Evolutionary conservation across 2,888 invertebrate genomes (phyloP).

Genomic region (Cephus pygmeus): DNA sequence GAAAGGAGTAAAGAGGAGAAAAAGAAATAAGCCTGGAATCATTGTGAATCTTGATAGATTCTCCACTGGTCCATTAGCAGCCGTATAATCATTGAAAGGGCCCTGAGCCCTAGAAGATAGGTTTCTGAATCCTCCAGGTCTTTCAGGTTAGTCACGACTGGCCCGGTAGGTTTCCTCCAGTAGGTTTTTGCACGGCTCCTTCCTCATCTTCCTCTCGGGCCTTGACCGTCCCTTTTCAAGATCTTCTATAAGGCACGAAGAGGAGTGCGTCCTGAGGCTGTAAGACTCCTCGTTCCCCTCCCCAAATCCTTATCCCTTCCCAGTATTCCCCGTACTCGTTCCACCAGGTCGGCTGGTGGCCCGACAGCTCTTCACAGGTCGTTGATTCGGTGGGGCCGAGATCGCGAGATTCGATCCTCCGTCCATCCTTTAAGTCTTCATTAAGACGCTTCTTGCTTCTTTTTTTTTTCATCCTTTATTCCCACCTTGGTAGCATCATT

Average conservation of each 20-base stretch:
- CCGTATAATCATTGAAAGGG: background rate
- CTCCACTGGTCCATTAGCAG: background rate
- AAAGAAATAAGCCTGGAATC: background rate
- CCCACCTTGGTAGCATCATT: conserved; percentile 18
- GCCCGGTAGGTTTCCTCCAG: conserved; percentile 6
- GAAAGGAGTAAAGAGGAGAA: background rate
- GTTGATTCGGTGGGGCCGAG: conserved; percentile 11
- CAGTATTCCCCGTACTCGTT: background rate
- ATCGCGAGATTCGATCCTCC: conserved; percentile 9
- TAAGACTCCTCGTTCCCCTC: background rate
- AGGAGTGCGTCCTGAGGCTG: background rate
- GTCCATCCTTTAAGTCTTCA: conserved; percentile 28
- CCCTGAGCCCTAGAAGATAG: background rate
- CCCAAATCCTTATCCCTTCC: background rate
- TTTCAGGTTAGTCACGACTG: background rate
- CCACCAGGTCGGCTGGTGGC: conserved; percentile 2
- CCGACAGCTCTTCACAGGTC: conserved; percentile 7
- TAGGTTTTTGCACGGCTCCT: conserved; percentile 8
- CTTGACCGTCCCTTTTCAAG: background rate
- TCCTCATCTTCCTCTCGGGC: background rate
- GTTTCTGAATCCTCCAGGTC: background rate
- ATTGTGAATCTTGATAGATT: background rate
- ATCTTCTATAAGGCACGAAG: background rate
- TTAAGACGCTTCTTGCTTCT: conserved; percentile 30
- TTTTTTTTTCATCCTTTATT: conserved; percentile 16